Evolutionary conservation across 2,888 invertebrate species (phyloP).

Genomic region (Encarsia formosa): DNA sequence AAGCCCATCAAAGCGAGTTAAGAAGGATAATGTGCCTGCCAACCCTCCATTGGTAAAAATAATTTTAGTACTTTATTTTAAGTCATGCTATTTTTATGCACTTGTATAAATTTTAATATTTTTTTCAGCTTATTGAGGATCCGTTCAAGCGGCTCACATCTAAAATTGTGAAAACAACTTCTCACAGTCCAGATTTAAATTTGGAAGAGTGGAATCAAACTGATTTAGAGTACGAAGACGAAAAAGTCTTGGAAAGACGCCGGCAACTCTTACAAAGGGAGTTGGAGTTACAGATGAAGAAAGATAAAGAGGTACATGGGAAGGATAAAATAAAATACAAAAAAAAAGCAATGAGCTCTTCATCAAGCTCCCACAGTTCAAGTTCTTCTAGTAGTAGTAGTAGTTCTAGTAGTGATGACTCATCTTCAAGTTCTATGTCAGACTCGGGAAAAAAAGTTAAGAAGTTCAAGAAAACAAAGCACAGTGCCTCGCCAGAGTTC

Average conservation of each 20-base stretch:
- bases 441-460: conserved; percentile 56
- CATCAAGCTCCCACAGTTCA: conserved; percentile 65
- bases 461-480: conserved; percentile 53
- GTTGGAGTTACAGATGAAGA: conserved; percentile 73
- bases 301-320: conserved; percentile 67
- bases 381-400: conserved; percentile 63
- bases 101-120: conserved; percentile 5
- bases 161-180: conserved; percentile 57
- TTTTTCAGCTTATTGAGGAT: conserved; percentile 56
- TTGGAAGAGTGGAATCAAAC: conserved; percentile 76
- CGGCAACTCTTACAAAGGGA: conserved; percentile 72
- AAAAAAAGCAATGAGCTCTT: conserved; percentile 64
- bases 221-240: conserved; percentile 76
- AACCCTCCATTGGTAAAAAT: conserved; percentile 43
- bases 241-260: conserved; percentile 72
- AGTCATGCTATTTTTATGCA: background rate
- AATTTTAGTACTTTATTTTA: background rate
- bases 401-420: conserved; percentile 62
- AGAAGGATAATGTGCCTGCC: conserved; percentile 57
- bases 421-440: conserved; percentile 59
- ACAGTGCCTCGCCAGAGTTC: conserved; percentile 64
- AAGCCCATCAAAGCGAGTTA: conserved; percentile 72
- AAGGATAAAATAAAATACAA: conserved; percentile 61
- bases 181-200: conserved; percentile 61
- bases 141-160: conserved; percentile 64